Conservation (phyloP, 1,140 invertebrate species). For the Tenebrio molitor region DNA sequence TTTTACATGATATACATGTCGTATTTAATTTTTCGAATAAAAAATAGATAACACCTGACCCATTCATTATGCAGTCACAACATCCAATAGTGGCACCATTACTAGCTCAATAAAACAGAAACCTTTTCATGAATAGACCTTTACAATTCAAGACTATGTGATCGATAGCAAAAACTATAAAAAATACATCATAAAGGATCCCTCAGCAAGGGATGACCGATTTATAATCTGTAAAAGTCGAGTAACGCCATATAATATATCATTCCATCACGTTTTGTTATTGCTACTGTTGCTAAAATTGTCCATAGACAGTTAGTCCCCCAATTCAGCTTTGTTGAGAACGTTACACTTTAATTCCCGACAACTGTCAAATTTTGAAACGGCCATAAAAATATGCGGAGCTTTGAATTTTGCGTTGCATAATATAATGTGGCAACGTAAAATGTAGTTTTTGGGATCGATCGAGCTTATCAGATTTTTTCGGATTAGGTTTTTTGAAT, state of each 20-base stretch:
- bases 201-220: slow-evolving; percentile 14
- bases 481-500: neutral
- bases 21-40: neutral
- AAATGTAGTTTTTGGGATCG: too few relatives aligned
- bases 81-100: neutral
- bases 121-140: slow-evolving; percentile 9
- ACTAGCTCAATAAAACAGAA: neutral
- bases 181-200: slow-evolving; percentile 23
- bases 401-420: too few relatives aligned
- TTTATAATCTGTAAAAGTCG: slow-evolving; percentile 28
- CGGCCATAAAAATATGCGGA: too few relatives aligned
- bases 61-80: neutral
- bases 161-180: slow-evolving; percentile 18
- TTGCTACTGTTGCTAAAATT: neutral
- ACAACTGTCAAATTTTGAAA: too few relatives aligned
- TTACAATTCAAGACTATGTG: slow-evolving; percentile 6
- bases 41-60: neutral
- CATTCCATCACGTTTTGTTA: slow-evolving; percentile 8
- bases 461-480: too few relatives aligned
- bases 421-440: too few relatives aligned
- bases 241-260: slow-evolving; percentile 17
- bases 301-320: neutral
- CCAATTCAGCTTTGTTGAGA: neutral
- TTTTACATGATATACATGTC: neutral
- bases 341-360: neutral